phyloP scores from a whole-genome alignment of 2,113 vertebrate species.

The Cnemophilus loriae region DNA sequence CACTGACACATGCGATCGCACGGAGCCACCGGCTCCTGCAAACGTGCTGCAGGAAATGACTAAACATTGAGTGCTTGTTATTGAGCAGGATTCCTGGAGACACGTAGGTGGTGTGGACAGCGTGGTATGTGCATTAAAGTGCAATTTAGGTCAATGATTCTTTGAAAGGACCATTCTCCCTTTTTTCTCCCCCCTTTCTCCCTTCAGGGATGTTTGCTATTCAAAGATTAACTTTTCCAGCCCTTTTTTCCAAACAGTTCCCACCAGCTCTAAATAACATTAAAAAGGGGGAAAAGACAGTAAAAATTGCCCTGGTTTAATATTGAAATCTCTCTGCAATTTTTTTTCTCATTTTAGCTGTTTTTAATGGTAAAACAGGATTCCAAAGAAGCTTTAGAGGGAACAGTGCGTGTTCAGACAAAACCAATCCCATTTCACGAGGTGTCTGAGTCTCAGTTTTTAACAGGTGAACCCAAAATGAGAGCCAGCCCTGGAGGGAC shows the following conservation, averaged over 20 bases:
- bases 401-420: neutral
- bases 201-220: neutral
- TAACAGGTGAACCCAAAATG: neutral
- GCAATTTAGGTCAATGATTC: slow-evolving; percentile 64
- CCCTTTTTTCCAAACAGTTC: neutral
- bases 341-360: neutral
- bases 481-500: neutral
- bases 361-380: neutral
- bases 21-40: slow-evolving; percentile 26
- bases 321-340: neutral
- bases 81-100: slow-evolving; percentile 65
- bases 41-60: slow-evolving; percentile 75
- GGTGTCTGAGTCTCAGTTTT: neutral
- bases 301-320: neutral
- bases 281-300: neutral
- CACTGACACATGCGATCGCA: slow-evolving; percentile 49
- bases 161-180: slow-evolving; percentile 42
- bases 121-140: slow-evolving; percentile 61
- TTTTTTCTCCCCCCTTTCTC: neutral
- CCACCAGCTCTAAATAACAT: neutral
- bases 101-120: slow-evolving; percentile 61
- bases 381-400: neutral
- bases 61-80: slow-evolving; percentile 68
- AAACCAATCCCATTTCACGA: neutral
- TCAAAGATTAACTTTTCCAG: slow-evolving; percentile 45